Evolutionary conservation across 2,888 invertebrate species (phyloP).

Genomic region (Dorcus hopei): DNA sequence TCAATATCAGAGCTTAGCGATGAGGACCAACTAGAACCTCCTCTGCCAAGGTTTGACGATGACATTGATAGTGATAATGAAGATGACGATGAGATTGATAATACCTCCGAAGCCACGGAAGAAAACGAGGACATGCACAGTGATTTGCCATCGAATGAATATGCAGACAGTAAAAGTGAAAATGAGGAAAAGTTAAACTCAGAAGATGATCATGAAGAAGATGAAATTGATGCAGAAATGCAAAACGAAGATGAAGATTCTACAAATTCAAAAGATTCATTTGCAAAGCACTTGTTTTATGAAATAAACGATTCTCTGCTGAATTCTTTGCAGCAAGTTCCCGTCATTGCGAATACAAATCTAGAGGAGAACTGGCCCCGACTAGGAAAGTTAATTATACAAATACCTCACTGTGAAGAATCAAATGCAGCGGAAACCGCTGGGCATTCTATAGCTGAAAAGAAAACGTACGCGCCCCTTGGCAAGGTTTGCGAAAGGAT

Average conservation of each 20-base stretch:
- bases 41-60: conserved; percentile 33
- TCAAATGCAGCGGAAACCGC: conserved; percentile 42
- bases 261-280: conserved; percentile 57
- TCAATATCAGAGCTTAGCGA: conserved; percentile 26
- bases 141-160: too few species aligned
- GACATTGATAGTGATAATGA: neutral
- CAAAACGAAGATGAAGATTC: conserved; percentile 40
- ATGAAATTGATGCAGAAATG: conserved; percentile 37
- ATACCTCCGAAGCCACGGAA: conserved; percentile 28
- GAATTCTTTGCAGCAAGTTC: conserved; percentile 55
- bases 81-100: conserved; percentile 16
- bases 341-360: conserved; percentile 47
- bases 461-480: conserved; percentile 55
- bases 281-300: conserved; percentile 64
- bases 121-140: conserved; percentile 15
- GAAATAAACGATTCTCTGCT: conserved; percentile 65
- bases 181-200: conserved; percentile 16
- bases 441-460: conserved; percentile 55
- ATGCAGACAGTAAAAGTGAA: conserved; percentile 21
- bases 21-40: conserved; percentile 38
- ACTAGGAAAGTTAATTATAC: conserved; percentile 59
- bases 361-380: conserved; percentile 59
- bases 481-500: conserved; percentile 55
- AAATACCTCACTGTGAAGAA: conserved; percentile 54
- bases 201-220: conserved; percentile 13